Evolutionary conservation across 2,888 invertebrate genomes (phyloP).

Genomic region (Helobdella robusta): DNA sequence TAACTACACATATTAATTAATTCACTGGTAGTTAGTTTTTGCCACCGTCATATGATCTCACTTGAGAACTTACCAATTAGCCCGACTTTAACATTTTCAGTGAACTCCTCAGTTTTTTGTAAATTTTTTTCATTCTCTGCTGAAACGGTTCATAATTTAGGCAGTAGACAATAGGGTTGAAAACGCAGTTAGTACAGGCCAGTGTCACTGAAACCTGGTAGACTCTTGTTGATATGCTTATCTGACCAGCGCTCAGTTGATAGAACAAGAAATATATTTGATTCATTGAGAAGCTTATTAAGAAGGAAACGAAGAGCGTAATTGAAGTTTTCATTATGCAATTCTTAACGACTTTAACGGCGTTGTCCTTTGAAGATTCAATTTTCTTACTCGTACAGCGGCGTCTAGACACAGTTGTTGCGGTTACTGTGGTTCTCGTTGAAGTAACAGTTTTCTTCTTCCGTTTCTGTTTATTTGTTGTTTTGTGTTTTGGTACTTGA

Average conservation of each 20-base stretch:
- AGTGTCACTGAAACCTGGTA: slow-evolving; percentile 24
- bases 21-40: too few relatives aligned
- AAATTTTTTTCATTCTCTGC: slow-evolving; percentile 18
- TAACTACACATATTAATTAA: too few relatives aligned
- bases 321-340: slow-evolving; percentile 25
- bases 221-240: slow-evolving; percentile 14
- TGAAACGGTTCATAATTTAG: slow-evolving; percentile 32
- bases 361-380: too few relatives aligned
- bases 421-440: too few relatives aligned
- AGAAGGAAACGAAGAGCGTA: slow-evolving; percentile 16
- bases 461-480: too few relatives aligned
- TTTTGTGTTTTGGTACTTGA: too few relatives aligned
- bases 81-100: background rate
- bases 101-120: background rate
- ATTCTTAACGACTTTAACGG: too few relatives aligned
- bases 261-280: slow-evolving; percentile 20
- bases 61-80: too few relatives aligned
- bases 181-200: slow-evolving; percentile 31
- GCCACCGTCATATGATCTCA: too few relatives aligned
- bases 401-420: too few relatives aligned
- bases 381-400: too few relatives aligned
- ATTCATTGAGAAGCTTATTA: slow-evolving; percentile 25
- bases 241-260: background rate
- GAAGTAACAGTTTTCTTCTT: too few relatives aligned
- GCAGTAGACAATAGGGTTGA: slow-evolving; percentile 31